Percentiles rank a stretch among this genome's conserved stretches.
phyloP scores from a whole-genome alignment of 2,797 vertebrate genomes.

The Lophius americanus region DNA sequence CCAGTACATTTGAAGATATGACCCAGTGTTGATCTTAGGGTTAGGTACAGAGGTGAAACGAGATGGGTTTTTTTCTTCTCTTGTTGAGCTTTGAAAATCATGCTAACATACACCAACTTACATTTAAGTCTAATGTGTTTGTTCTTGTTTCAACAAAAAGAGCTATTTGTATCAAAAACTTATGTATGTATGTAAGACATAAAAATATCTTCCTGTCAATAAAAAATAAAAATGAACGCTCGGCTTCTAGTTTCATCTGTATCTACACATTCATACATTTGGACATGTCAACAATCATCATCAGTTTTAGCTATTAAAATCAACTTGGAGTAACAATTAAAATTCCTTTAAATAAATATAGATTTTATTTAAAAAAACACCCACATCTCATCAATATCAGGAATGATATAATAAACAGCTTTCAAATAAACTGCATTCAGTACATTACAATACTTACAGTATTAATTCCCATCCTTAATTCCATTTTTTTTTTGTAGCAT shows the following conservation, averaged over 20 bases:
- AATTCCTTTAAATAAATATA: constrained; percentile 99
- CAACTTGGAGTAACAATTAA: constrained; percentile 57
- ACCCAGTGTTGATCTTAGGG: neutral
- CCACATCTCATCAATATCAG: constrained; percentile 98
- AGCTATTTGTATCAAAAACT: too few relatives aligned
- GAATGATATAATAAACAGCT: constrained; percentile 99
- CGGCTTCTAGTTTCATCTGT: constrained; percentile 20
- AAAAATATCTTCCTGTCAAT: constrained; percentile 24
- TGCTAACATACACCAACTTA: constrained; percentile 1
- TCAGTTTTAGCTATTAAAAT: constrained; percentile 30
- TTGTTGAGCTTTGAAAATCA: neutral
- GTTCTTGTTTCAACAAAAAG: too few relatives aligned
- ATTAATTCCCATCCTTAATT: constrained; percentile 93
- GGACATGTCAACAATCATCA: constrained; percentile 1
- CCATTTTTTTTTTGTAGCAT: constrained; percentile 80
- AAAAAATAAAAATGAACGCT: constrained; percentile 38
- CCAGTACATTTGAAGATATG: neutral
- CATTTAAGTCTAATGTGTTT: constrained; percentile 8
- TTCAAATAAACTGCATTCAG: constrained; percentile 99
- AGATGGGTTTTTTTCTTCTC: neutral
- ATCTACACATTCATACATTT: constrained; percentile 14
- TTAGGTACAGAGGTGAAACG: neutral
- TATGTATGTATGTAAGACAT: constrained; percentile 36
- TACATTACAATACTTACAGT: constrained; percentile 99
- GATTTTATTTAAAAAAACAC: constrained; percentile 99